Evolutionary conservation across 2,113 vertebrate genomes (phyloP), one percentile per base, ranked within the genome.

Genomic region (Paracanthobrama guichenoti): DNA sequence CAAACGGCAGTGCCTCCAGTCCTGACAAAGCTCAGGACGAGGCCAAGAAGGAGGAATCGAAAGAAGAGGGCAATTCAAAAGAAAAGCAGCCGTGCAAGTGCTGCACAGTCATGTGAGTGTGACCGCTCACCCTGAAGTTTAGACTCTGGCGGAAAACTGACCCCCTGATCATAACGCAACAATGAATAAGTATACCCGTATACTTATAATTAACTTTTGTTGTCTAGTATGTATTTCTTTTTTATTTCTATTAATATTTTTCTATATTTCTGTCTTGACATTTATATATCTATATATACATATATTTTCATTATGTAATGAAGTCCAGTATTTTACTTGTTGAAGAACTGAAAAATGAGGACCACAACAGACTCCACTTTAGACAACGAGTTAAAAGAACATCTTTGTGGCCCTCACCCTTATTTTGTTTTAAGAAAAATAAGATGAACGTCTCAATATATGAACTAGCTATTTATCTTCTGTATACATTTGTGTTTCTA

Each of bases 31-130:
- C 81, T 42, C 92, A 93, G 24, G 93, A 94, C 71, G 85, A 87
- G 0, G 90, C 89, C 1, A 91, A 94, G 77, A 94, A 92, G 72
- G 94, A 95, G 83, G 95, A 94, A 89, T 93, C 11, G 74, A 92
- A 88, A 93, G 92, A 91, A 90, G 92, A 66, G 91, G 94, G 89
- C 92, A 95, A 90, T 84, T 92, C 93, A 88, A 94, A 95, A 86
- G 90, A 90, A 90, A 97, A 98, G 93, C 96, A 97, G 90, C 95
- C 93, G 57, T 99, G 97, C 92, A 97, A 97, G 89, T 98, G 97
- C 91, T 98, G 97, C 92, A 95, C 95, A 0, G 90, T 99, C 91
- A 98, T 99, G 97, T 99, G 95, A 98, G 91, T 55, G 60, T 7
- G 20, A 28, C 62, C 39, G 39, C 50, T 53, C 81, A 16, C 35